A percentile compares a stretch with the other conserved stretches of the same genome.
These are phyloP conservation scores for Lophius piscatorius DNA, from an alignment of 2,113 vertebrate genomes.

Conservation along the genomic window DNA sequence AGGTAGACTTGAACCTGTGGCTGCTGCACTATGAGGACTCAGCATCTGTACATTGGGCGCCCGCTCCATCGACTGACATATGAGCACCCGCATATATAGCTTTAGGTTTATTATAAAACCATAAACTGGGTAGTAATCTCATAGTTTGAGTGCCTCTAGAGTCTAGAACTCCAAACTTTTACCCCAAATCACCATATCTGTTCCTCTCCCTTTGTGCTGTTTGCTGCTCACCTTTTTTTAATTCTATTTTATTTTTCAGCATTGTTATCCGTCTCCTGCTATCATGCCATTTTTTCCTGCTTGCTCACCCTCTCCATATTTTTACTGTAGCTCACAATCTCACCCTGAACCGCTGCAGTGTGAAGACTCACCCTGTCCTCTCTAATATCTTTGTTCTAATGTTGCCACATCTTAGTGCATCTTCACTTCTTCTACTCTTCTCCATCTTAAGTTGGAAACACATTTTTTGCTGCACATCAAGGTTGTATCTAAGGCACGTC, in stretches of 20 bases:
- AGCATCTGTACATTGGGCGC: no score
- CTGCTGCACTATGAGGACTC: no score
- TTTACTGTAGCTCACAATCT: slow-evolving; percentile 33
- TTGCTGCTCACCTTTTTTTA: background rate
- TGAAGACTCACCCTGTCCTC: slow-evolving; percentile 39
- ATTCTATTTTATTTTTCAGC: background rate
- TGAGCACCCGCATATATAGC: no score
- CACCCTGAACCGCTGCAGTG: slow-evolving; percentile 48
- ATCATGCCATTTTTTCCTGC: slow-evolving; percentile 10
- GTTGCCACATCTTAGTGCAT: slow-evolving; percentile 31
- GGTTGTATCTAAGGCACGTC: slow-evolving; percentile 33
- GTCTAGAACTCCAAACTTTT: slow-evolving; percentile 22
- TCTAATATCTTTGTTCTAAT: slow-evolving; percentile 32
- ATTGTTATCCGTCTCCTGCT: slow-evolving; percentile 6
- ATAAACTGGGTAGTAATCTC: no score
- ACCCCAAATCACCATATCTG: slow-evolving; percentile 28
- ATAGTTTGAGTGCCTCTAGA: slow-evolving; percentile 13
- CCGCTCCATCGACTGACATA: no score
- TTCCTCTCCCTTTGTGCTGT: no score
- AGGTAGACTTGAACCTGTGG: no score
- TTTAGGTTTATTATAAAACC: no score
- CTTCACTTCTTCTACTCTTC: slow-evolving; percentile 2
- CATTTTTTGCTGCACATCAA: slow-evolving; percentile 6
- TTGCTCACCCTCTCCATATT: slow-evolving; percentile 14
- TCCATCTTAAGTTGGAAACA: slow-evolving; percentile 18